A percentile compares a stretch with the other conserved stretches of the same genome.
Evolutionary conservation across 35 echinoderm and acorn worm species (phyloP).

Genomic region (Ophiothrix spiculata): DNA sequence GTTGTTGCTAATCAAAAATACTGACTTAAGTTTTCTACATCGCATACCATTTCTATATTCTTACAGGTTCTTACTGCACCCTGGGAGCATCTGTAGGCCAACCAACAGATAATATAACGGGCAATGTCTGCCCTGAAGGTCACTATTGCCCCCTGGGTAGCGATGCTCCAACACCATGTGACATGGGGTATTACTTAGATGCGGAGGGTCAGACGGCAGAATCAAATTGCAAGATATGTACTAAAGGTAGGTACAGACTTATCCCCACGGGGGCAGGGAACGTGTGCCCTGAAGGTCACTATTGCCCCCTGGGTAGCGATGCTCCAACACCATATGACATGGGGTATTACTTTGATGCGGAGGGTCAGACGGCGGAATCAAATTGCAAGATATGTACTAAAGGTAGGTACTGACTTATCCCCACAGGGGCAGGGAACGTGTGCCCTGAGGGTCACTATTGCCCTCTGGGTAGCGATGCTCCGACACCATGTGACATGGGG

Average conservation of each 20-base stretch:
- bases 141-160: conserved; percentile 83
- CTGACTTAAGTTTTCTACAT: too few relatives aligned
- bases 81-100: conserved; percentile 54
- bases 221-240: conserved; percentile 86
- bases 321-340: too few relatives aligned
- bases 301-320: conserved; percentile 76
- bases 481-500: too few relatives aligned
- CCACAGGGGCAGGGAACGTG: too few relatives aligned
- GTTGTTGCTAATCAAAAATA: too few relatives aligned
- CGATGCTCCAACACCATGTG: conserved; percentile 57
- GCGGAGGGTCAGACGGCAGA: conserved; percentile 51
- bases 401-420: too few relatives aligned
- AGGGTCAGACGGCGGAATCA: too few relatives aligned
- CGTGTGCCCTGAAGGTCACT: conserved; percentile 89
- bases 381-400: too few relatives aligned
- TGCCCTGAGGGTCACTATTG: too few relatives aligned
- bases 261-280: too few relatives aligned
- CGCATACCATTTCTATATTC: neutral
- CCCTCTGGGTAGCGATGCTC: too few relatives aligned
- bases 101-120: conserved; percentile 77
- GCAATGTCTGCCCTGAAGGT: conserved; percentile 82
- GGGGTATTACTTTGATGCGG: too few relatives aligned
- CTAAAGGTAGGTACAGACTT: conserved; percentile 72
- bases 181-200: conserved; percentile 88
- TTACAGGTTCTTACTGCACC: conserved; percentile 82